These are phyloP conservation scores for Vespertilio murinus DNA, from an alignment of 2,797 vertebrate species.

Conservation along the genomic window DNA sequence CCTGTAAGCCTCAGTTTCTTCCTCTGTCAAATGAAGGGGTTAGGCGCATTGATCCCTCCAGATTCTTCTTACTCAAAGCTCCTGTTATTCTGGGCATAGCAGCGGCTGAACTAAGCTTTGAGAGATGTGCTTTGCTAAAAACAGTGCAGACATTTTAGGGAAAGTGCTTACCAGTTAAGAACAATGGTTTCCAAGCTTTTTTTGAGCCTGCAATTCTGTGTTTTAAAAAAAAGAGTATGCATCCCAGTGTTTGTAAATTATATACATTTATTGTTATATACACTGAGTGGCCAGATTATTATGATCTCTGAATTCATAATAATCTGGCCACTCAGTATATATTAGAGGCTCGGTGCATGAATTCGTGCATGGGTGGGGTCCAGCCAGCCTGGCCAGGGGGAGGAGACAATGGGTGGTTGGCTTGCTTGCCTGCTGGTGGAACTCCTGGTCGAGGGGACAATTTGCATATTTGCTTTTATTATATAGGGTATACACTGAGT, in stretches of 20 bases:
- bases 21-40: conserved; percentile 67
- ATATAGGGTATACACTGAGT: too few species aligned
- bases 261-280: neutral
- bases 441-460: too few species aligned
- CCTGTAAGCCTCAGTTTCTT: conserved; percentile 77
- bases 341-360: too few species aligned
- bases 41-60: conserved; percentile 42
- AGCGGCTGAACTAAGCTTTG: neutral
- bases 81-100: neutral
- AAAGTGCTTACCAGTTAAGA: neutral
- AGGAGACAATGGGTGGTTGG: too few species aligned
- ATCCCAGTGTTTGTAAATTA: conserved; percentile 8
- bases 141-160: neutral
- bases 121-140: neutral
- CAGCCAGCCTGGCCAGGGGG: too few species aligned
- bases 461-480: too few species aligned
- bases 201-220: neutral
- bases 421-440: too few species aligned
- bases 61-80: conserved; percentile 48
- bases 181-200: neutral
- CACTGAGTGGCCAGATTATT: too few species aligned
- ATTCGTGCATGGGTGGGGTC: too few species aligned
- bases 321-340: too few species aligned
- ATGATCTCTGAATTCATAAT: too few species aligned
- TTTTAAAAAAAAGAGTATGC: neutral